Evolutionary conservation across 2,113 vertebrate genomes (phyloP).

Genomic region (Phrynosoma platyrhinos): DNA sequence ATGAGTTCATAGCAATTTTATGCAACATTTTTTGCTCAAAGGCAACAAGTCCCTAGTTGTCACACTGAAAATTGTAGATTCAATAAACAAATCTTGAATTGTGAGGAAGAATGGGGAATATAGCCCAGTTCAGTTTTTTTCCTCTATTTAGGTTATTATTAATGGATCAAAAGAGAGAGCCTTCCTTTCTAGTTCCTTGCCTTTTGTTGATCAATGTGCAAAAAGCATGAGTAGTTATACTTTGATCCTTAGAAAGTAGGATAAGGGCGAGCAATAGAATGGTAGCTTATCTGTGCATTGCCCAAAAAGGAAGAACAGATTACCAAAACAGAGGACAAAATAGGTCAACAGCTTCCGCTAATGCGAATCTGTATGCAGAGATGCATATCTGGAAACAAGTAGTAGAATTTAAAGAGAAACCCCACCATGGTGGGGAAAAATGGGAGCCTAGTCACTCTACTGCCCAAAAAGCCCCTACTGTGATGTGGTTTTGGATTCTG

Average conservation of each 20-base stretch:
- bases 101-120: not conserved
- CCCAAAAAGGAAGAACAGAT: not conserved
- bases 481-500: not conserved
- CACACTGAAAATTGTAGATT: not conserved
- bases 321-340: not conserved
- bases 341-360: not conserved
- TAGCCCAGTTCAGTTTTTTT: not conserved
- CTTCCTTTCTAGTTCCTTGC: not conserved
- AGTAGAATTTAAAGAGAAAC: not conserved
- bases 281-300: not conserved
- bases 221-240: not conserved
- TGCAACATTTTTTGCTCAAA: not conserved
- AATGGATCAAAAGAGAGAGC: not conserved
- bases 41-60: not conserved
- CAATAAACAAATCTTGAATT: not conserved
- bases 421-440: not conserved
- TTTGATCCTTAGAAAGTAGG: not conserved
- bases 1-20: not conserved
- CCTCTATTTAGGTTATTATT: not conserved
- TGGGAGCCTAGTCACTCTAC: not conserved
- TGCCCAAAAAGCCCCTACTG: not conserved
- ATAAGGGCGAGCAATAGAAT: not conserved
- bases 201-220: not conserved
- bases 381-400: not conserved
- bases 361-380: no score